Conservation (phyloP, 1,140 invertebrate species). For the Apis dorsata region DNA sequence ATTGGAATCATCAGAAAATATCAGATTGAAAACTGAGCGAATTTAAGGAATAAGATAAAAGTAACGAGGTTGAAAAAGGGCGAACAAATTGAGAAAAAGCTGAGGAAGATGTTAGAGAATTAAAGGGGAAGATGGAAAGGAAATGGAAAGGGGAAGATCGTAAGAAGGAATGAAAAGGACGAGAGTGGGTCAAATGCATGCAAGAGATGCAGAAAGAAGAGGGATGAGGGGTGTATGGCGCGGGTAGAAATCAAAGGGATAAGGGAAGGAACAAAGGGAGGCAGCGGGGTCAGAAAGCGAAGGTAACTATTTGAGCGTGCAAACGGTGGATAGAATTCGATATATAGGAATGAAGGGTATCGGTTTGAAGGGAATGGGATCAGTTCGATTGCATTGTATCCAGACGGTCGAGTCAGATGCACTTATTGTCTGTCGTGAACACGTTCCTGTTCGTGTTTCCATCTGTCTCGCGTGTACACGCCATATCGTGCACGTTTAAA, state of each 20-base stretch:
- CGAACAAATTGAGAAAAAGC: neutral
- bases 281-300: neutral
- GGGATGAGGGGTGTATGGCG: neutral
- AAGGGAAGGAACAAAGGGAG: conserved; percentile 9
- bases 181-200: conserved; percentile 20
- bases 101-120: conserved; percentile 11
- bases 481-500: neutral
- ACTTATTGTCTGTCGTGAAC: conserved; percentile 55
- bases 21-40: neutral
- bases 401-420: conserved; percentile 45
- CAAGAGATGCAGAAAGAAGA: neutral
- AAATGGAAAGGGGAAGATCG: neutral
- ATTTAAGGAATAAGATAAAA: neutral
- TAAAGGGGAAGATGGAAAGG: conserved; percentile 1
- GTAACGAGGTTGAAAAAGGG: conserved; percentile 2
- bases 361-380: conserved; percentile 39
- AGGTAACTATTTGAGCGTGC: conserved; percentile 41
- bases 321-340: conserved; percentile 33
- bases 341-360: conserved; percentile 40
- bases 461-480: neutral
- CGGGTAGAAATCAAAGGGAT: neutral
- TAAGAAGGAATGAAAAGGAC: neutral
- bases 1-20: neutral
- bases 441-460: conserved; percentile 20
- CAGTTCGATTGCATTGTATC: conserved; percentile 47